phyloP scores from a whole-genome alignment of 2,797 vertebrate genomes.

The Microctenopoma steveboyesi region DNA sequence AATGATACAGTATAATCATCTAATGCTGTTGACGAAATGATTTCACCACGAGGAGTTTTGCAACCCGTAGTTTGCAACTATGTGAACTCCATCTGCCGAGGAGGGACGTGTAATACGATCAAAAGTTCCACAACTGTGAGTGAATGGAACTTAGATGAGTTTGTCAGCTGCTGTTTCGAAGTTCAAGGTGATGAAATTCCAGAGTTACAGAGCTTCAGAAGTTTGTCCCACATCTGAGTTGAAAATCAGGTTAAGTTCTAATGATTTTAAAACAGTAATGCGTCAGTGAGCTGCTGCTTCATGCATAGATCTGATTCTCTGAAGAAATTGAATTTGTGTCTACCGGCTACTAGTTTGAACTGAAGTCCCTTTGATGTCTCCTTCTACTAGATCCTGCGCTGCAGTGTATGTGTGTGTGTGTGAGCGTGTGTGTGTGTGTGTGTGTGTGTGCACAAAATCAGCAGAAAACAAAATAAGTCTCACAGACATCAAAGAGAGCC shows the following conservation, averaged over 20 bases:
- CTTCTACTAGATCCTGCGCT: slow-evolving; percentile 12
- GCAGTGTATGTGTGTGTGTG: neutral
- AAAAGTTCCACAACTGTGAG: neutral
- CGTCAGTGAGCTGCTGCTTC: slow-evolving; percentile 16
- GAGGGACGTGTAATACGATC: neutral
- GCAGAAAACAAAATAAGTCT: slow-evolving; percentile 66
- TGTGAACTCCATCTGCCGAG: neutral
- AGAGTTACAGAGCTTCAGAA: too few species aligned
- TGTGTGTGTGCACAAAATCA: slow-evolving; percentile 44
- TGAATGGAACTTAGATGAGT: neutral
- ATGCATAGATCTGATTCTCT: slow-evolving; percentile 36
- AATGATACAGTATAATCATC: neutral
- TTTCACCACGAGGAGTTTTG: too few species aligned
- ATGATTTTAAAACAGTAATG: slow-evolving; percentile 22
- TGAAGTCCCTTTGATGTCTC: slow-evolving; percentile 53
- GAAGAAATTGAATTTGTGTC: slow-evolving; percentile 56
- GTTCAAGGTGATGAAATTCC: neutral
- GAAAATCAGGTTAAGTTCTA: slow-evolving; percentile 3
- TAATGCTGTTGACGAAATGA: neutral
- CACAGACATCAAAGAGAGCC: slow-evolving; percentile 57
- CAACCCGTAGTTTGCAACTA: too few species aligned
- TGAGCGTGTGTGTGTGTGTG: neutral
- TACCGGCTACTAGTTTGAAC: slow-evolving; percentile 37
- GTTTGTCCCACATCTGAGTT: neutral
- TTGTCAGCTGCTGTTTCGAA: neutral